Evolutionary conservation across 1,140 invertebrate genomes (phyloP).

Genomic region (Copidosoma floridanum): DNA sequence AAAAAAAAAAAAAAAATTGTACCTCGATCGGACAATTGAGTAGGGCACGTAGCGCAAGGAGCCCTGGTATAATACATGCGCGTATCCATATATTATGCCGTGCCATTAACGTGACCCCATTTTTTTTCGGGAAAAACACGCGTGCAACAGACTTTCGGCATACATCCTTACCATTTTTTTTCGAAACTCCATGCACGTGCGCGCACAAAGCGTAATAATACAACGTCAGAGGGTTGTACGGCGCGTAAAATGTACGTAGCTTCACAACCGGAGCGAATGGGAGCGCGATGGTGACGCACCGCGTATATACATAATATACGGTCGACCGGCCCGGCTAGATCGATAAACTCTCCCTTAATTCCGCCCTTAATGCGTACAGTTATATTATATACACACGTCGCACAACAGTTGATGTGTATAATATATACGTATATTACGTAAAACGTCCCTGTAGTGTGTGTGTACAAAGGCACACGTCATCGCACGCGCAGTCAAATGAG

Average conservation of each 20-base stretch:
- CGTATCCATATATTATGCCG: too few relatives aligned
- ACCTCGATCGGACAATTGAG: too few relatives aligned
- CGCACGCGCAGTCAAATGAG: constrained; percentile 2
- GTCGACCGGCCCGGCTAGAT: not conserved
- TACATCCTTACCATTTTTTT: too few relatives aligned
- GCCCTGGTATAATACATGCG: too few relatives aligned
- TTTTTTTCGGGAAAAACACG: not conserved
- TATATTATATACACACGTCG: not conserved
- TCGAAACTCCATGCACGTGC: not conserved
- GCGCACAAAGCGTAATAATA: not conserved
- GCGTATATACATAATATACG: not conserved
- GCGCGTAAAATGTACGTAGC: not conserved
- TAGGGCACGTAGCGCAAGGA: too few relatives aligned
- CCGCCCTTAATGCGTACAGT: not conserved
- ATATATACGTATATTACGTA: too few relatives aligned
- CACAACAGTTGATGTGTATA: too few relatives aligned
- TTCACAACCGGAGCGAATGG: not conserved
- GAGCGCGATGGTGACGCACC: not conserved
- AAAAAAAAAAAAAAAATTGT: too few relatives aligned
- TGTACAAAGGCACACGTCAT: not conserved
- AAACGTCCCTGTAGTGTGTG: not conserved
- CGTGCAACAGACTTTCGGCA: too few relatives aligned
- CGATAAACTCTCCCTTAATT: constrained; percentile 21
- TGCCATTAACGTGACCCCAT: constrained; percentile 6
- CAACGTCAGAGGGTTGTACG: too few relatives aligned